Evolutionary conservation across 2,797 vertebrate species (phyloP).

Genomic region (Molossus alvarezi): DNA sequence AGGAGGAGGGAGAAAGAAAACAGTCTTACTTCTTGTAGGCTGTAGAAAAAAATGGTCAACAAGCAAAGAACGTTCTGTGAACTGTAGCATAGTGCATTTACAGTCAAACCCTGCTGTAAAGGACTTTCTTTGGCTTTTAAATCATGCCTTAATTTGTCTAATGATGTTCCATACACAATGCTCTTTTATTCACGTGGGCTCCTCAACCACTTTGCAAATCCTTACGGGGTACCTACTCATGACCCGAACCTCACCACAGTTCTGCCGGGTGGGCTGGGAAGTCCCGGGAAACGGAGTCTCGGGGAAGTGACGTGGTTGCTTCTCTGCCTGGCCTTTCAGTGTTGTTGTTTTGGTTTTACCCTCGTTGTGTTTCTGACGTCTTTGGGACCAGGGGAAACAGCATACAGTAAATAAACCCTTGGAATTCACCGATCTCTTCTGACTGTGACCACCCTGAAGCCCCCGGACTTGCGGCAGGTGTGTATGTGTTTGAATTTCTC

Average conservation of each 20-base stretch:
- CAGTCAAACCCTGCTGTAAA: background rate
- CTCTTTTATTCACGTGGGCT: background rate
- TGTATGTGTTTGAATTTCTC: slow-evolving; percentile 17
- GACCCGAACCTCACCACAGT: background rate
- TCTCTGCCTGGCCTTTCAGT: background rate
- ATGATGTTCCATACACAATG: background rate
- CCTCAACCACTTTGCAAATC: background rate
- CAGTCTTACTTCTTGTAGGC: background rate
- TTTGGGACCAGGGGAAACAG: background rate
- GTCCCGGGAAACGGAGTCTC: background rate
- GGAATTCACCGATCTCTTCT: slow-evolving; percentile 22
- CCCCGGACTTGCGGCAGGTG: background rate
- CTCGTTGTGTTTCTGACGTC: background rate
- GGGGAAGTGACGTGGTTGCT: background rate
- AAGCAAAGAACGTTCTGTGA: background rate
- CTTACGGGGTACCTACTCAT: background rate
- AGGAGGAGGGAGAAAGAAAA: background rate
- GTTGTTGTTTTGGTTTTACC: background rate
- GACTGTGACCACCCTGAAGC: slow-evolving; percentile 5
- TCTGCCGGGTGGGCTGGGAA: background rate
- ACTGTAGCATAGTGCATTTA: background rate
- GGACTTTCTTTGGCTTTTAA: background rate
- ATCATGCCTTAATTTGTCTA: background rate
- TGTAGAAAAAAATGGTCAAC: background rate
- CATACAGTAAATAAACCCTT: background rate